phyloP scores from a whole-genome alignment of 1,140 invertebrate genomes.

The Lepidurus arcticus region DNA sequence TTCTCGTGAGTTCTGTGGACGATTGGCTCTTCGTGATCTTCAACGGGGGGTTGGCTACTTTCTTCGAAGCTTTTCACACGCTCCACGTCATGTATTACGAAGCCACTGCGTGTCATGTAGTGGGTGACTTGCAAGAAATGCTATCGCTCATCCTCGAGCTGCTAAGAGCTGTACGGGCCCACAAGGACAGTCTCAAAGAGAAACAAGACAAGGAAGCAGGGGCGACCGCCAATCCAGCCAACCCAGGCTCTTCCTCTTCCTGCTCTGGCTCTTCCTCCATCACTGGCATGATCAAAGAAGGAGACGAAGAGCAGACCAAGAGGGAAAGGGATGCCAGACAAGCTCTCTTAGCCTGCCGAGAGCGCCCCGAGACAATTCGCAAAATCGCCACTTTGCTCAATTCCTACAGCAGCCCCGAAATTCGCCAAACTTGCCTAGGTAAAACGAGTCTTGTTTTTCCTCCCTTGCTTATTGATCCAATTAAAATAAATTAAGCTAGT shows the following conservation, averaged over 20 bases:
- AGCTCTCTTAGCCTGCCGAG: slow-evolving; percentile 41
- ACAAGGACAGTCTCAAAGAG: slow-evolving; percentile 2
- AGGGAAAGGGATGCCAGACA: neutral
- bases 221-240: neutral
- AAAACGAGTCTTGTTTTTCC: slow-evolving; percentile 38
- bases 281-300: slow-evolving; percentile 29
- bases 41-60: slow-evolving; percentile 78
- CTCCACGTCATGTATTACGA: slow-evolving; percentile 91
- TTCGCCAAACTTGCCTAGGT: slow-evolving; percentile 72
- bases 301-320: slow-evolving; percentile 19
- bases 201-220: slow-evolving; percentile 18
- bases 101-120: slow-evolving; percentile 79
- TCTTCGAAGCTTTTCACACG: slow-evolving; percentile 73
- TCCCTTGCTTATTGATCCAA: slow-evolving; percentile 24
- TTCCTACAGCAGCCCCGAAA: slow-evolving; percentile 80
- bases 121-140: slow-evolving; percentile 73
- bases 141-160: slow-evolving; percentile 68
- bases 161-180: slow-evolving; percentile 59
- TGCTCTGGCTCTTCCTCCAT: neutral
- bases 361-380: slow-evolving; percentile 74
- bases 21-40: slow-evolving; percentile 81
- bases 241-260: slow-evolving; percentile 1
- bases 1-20: slow-evolving; percentile 79
- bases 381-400: slow-evolving; percentile 81
- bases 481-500: neutral